Percentiles rank a stretch among this genome's conserved stretches.
Evolutionary conservation across 2,888 invertebrate genomes (phyloP).

Genomic region (Reticulitermes lucifugus): DNA sequence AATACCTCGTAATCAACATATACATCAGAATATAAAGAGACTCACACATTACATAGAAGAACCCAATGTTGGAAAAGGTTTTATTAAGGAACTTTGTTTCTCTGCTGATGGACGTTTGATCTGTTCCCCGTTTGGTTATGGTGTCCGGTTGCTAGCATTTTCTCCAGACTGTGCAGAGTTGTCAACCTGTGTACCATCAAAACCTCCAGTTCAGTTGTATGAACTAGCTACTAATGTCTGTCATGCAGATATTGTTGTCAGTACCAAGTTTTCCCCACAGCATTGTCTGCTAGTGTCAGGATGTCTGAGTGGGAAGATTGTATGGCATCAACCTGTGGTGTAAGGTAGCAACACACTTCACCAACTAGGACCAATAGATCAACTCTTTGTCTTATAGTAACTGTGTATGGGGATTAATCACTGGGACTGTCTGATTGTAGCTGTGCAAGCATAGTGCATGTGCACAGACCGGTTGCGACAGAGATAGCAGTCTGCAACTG

Average conservation of each 20-base stretch:
- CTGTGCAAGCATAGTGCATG: background rate
- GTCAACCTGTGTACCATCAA: constrained; percentile 73
- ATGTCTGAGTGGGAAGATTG: constrained; percentile 87
- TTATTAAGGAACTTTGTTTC: constrained; percentile 93
- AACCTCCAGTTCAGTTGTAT: constrained; percentile 67
- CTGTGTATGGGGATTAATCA: background rate
- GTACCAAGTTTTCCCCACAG: constrained; percentile 90
- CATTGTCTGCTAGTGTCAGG: constrained; percentile 91
- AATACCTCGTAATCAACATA: constrained; percentile 58
- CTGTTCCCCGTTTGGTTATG: constrained; percentile 90
- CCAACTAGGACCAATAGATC: background rate
- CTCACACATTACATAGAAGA: constrained; percentile 88
- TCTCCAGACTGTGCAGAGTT: constrained; percentile 82
- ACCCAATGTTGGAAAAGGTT: constrained; percentile 89
- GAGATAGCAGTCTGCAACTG: background rate
- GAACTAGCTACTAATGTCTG: constrained; percentile 79
- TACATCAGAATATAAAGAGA: constrained; percentile 79
- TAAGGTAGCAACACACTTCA: constrained; percentile 53
- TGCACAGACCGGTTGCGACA: background rate
- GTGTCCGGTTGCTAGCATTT: constrained; percentile 87
- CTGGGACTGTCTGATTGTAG: too few species aligned
- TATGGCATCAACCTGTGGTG: constrained; percentile 85
- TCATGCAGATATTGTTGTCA: constrained; percentile 87
- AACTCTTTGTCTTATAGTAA: background rate
- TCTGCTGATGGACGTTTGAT: constrained; percentile 91